Conservation (phyloP, 2,888 invertebrate species). For the Thyatira batis region DNA sequence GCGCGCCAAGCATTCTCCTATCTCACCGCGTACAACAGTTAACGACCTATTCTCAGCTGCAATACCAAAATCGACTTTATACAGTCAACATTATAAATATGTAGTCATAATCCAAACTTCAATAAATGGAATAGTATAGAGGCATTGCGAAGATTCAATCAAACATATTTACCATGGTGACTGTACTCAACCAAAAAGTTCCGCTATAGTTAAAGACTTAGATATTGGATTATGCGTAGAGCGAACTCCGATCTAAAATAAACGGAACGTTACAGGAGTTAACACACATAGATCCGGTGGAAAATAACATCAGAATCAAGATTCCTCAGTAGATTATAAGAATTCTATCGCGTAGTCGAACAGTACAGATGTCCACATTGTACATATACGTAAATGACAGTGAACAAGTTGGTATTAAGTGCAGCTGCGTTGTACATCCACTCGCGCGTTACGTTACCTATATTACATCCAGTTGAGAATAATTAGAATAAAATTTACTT, state of each 20-base stretch:
- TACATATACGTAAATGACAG: neutral
- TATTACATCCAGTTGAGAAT: slow-evolving; percentile 1
- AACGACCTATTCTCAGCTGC: slow-evolving; percentile 35
- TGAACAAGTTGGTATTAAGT: neutral
- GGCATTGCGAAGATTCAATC: neutral
- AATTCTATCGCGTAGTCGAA: neutral
- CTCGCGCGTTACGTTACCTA: neutral
- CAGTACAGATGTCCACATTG: neutral
- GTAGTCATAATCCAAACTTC: neutral
- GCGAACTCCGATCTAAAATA: neutral
- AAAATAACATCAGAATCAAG: neutral
- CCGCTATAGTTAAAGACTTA: neutral
- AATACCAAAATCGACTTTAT: slow-evolving; percentile 25
- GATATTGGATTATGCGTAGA: neutral
- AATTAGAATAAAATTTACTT: slow-evolving; percentile 15
- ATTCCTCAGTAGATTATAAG: neutral
- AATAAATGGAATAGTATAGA: neutral
- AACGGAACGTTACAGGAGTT: neutral
- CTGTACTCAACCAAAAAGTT: neutral
- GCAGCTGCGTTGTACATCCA: neutral
- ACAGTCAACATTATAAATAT: neutral
- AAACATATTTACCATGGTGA: neutral
- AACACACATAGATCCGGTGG: neutral
- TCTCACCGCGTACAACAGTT: slow-evolving; percentile 36
- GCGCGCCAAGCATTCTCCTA: slow-evolving; percentile 64